Base-by-base conservation (phyloP, 2,888 invertebrate genomes). In the Coelopa pilipes region DNA sequence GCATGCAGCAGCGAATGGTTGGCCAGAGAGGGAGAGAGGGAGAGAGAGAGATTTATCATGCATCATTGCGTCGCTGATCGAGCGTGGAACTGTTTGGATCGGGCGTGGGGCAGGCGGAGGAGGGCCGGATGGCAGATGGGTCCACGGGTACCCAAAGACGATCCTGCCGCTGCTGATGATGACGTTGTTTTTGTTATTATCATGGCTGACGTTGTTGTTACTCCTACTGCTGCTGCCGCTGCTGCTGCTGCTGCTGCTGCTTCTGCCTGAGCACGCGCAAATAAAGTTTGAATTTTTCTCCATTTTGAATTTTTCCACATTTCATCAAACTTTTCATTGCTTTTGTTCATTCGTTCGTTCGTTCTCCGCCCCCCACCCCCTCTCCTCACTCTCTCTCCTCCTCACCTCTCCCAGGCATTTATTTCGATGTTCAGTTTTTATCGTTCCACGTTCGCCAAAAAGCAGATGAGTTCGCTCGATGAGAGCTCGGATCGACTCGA, bases 51-150 rank as follows among this genome's bases (percentile, higher is more conserved):
- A 70, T 74, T 74, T 75, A 74, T 71, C 75, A 78, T 77, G 78
- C 78, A 73, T 80, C 79, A 78, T 73, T 80, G 80, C 77, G 66
- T 75, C 74, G 76, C 73, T 80, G 80, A 80, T 80, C 78, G 80
- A 80, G 79, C 77, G 80, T 75, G 76, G 70, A 74, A 78, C 78
- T 78, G 77, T 75, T 71, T 74, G 69, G 78, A 78, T 74, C 76
- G 76, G 75, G 59, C 78, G 76, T 73, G 65, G 62, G 62, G 55
- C n/a, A 66, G 55, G 17, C 21, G 11, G 62, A 45, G 50, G 69
- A 46, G 19, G 45, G 57, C 50, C 59, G 67, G 50, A 34, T 34
- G 34, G 34, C 34, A 34, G 34, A 34, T 34, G 34, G 34, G 34
- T 34, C 34, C 34, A 34, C 34, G 34, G 34, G 34, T 7, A 34